phyloP scores from a whole-genome alignment of 2,888 invertebrate genomes.

The Phragmatobia fuliginosa region DNA sequence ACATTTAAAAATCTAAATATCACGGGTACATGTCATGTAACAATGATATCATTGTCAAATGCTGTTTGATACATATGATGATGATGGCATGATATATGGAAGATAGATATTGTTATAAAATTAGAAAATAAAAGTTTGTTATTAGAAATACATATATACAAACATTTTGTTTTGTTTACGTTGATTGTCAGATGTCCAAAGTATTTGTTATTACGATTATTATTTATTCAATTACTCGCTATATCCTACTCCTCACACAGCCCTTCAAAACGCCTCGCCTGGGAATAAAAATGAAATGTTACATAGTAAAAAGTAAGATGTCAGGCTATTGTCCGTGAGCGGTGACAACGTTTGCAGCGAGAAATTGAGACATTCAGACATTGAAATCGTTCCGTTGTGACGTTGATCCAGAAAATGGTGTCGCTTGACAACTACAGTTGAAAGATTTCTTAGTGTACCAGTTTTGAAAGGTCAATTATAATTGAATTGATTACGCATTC shows the following conservation, averaged over 20 bases:
- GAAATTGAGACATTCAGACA: slow-evolving; percentile 44
- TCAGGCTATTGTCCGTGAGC: slow-evolving; percentile 57
- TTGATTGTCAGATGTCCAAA: too few species aligned
- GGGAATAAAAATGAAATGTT: slow-evolving; percentile 77
- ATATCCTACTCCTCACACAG: slow-evolving; percentile 21
- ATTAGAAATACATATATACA: too few species aligned
- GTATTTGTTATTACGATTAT: too few species aligned
- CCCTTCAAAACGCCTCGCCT: slow-evolving; percentile 51
- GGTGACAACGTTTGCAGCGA: slow-evolving; percentile 41
- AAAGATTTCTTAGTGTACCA: neutral
- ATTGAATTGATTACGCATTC: neutral
- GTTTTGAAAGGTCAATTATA: neutral
- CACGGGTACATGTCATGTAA: too few species aligned
- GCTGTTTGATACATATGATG: too few species aligned
- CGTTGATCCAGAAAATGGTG: slow-evolving; percentile 17
- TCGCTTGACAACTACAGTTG: neutral
- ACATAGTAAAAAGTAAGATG: slow-evolving; percentile 73
- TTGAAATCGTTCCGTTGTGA: slow-evolving; percentile 11
- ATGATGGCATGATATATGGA: too few species aligned
- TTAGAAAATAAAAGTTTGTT: too few species aligned
- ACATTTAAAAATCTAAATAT: too few species aligned
- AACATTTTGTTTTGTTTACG: too few species aligned
- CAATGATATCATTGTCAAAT: too few species aligned
- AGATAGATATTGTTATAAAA: too few species aligned
- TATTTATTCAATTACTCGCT: too few species aligned